Conservation (phyloP, 2,797 vertebrate genomes). For the Amphiprion clarkii region DNA sequence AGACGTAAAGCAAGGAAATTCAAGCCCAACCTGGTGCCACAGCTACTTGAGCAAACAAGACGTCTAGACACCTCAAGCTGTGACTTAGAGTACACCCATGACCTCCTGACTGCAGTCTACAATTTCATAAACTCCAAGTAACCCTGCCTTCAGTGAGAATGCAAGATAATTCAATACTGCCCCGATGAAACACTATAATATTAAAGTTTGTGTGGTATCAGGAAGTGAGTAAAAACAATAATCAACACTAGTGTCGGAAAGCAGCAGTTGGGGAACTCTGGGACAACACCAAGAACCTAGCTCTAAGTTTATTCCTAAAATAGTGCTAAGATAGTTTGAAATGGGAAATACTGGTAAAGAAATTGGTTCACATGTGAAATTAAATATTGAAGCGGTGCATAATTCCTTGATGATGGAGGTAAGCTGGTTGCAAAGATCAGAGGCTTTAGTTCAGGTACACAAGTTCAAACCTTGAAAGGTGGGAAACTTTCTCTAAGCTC, state of each 20-base stretch:
- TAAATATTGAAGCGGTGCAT: constrained; percentile 45
- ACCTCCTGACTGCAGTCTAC: constrained; percentile 41
- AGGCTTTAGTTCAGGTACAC: constrained; percentile 37
- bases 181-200: neutral
- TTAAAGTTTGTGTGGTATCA: neutral
- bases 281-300: constrained; percentile 1
- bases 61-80: constrained; percentile 22
- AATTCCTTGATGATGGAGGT: constrained; percentile 38
- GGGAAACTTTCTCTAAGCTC: constrained; percentile 66
- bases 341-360: constrained; percentile 22
- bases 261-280: constrained; percentile 10
- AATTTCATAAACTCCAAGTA: constrained; percentile 37
- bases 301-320: neutral
- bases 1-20: constrained; percentile 31
- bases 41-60: constrained; percentile 33
- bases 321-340: constrained; percentile 21
- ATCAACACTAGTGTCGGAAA: neutral
- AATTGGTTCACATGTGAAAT: constrained; percentile 41
- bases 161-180: constrained; percentile 1
- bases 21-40: constrained; percentile 13
- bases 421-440: constrained; percentile 65
- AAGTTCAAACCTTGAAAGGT: constrained; percentile 58
- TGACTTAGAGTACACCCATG: constrained; percentile 19
- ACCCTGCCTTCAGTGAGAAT: constrained; percentile 2
- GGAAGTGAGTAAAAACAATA: neutral